Evolutionary conservation across 2,113 vertebrate species (phyloP).

Genomic region (Scartelaos histophorus): DNA sequence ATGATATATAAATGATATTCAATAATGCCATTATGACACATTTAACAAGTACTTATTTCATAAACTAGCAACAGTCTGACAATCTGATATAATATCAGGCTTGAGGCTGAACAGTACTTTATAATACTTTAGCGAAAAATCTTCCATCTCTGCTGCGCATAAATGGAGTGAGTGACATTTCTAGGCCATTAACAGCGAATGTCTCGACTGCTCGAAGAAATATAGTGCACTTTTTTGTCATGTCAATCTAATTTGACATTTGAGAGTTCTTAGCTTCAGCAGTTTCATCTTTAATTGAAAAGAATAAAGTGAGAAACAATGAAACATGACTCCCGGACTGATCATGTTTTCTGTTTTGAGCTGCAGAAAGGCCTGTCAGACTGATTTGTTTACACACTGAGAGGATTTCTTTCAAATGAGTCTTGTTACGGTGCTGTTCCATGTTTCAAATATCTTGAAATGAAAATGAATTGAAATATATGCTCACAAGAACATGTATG

Average conservation of each 20-base stretch:
- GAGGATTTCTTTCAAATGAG: background rate
- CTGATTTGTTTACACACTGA: conserved; percentile 10
- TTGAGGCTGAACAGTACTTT: conserved; percentile 1
- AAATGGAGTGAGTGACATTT: conserved; percentile 63
- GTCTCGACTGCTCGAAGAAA: conserved; percentile 13
- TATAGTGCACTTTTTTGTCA: conserved; percentile 40
- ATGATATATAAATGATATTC: too few relatives aligned
- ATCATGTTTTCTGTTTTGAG: conserved; percentile 22
- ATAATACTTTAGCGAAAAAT: background rate
- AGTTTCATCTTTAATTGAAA: conserved; percentile 26
- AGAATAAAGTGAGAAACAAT: conserved; percentile 30
- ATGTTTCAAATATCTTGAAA: conserved; percentile 5
- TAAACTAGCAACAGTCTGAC: background rate
- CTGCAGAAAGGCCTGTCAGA: background rate
- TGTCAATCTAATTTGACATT: conserved; percentile 61
- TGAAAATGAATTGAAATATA: conserved; percentile 2
- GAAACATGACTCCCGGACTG: conserved; percentile 18
- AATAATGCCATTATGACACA: background rate
- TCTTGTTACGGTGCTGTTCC: conserved; percentile 7
- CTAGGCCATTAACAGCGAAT: conserved; percentile 46
- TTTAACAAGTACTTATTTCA: background rate
- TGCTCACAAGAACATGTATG: conserved; percentile 7
- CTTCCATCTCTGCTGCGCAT: conserved; percentile 7
- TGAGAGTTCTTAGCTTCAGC: conserved; percentile 33
- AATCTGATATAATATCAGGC: background rate